Percentiles rank a stretch among this genome's conserved stretches.
These are phyloP conservation scores for Rhincodon typus DNA, from an alignment of 2,797 vertebrate species.

Conservation along the genomic window DNA sequence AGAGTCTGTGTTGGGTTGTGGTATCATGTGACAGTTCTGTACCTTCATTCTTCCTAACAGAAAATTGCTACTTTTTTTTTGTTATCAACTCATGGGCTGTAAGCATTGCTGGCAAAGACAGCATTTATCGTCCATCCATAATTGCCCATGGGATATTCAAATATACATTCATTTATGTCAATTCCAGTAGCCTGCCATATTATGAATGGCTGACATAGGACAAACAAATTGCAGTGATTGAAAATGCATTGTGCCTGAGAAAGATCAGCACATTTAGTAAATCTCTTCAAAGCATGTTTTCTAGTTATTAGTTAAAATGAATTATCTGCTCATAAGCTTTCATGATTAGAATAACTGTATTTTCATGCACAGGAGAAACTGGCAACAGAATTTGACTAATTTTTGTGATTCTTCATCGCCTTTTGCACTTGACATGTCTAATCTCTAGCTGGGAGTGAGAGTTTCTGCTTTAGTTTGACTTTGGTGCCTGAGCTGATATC, in stretches of 20 bases:
- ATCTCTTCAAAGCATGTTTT: not conserved
- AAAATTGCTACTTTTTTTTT: no score
- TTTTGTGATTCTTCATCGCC: conserved; percentile 24
- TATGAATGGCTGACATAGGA: not conserved
- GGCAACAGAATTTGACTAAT: not conserved
- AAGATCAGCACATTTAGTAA: not conserved
- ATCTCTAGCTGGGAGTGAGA: not conserved
- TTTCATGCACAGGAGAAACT: not conserved
- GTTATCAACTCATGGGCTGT: no score
- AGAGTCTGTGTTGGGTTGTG: not conserved
- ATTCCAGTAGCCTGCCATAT: not conserved
- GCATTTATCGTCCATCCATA: not conserved
- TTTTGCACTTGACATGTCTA: not conserved
- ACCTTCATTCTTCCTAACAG: no score
- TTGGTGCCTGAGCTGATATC: not conserved
- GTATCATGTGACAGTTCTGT: no score
- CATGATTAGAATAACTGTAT: not conserved
- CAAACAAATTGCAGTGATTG: not conserved
- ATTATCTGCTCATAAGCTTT: not conserved
- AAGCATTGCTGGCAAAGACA: no score
- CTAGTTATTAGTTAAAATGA: not conserved
- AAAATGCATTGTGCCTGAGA: not conserved
- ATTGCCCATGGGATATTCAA: not conserved
- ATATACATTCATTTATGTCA: not conserved
- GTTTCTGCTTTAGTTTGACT: not conserved